Evolutionary conservation across 2,797 vertebrate genomes (phyloP).

Genomic region (Potorous gilbertii): DNA sequence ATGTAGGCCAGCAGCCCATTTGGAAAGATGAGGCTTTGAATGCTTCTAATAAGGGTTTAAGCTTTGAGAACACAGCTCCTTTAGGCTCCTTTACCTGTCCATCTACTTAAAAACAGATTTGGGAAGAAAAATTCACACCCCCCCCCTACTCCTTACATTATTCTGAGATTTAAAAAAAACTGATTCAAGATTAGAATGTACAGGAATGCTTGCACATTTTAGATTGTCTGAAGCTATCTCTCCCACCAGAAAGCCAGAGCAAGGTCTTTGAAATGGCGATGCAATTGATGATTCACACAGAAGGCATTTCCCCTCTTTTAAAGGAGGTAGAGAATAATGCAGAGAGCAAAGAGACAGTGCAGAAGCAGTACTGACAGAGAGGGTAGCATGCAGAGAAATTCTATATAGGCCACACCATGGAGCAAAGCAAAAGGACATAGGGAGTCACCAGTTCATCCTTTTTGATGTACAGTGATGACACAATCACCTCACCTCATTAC

Average conservation of each 20-base stretch:
- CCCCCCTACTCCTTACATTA: neutral
- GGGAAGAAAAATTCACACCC: neutral
- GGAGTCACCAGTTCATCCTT: constrained; percentile 50
- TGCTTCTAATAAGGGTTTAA: neutral
- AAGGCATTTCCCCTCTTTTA: neutral
- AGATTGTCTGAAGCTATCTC: neutral
- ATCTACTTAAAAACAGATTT: neutral
- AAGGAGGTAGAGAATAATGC: neutral
- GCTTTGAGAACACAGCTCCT: neutral
- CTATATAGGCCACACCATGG: constrained; percentile 7
- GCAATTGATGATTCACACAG: constrained; percentile 17
- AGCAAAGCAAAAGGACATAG: constrained; percentile 41
- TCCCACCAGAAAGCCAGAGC: constrained; percentile 76
- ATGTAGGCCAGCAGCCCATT: neutral
- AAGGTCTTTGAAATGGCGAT: constrained; percentile 29
- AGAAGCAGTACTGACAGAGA: neutral
- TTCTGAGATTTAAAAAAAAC: neutral
- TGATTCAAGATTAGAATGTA: neutral
- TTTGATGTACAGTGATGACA: constrained; percentile 71
- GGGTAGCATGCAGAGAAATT: constrained; percentile 41
- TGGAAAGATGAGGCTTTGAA: neutral
- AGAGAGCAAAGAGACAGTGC: constrained; percentile 21
- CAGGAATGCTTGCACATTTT: neutral
- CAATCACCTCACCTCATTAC: constrained; percentile 69
- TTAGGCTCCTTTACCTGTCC: neutral